phyloP scores from a whole-genome alignment of 1,140 invertebrate genomes.

The Triops cancriformis region DNA sequence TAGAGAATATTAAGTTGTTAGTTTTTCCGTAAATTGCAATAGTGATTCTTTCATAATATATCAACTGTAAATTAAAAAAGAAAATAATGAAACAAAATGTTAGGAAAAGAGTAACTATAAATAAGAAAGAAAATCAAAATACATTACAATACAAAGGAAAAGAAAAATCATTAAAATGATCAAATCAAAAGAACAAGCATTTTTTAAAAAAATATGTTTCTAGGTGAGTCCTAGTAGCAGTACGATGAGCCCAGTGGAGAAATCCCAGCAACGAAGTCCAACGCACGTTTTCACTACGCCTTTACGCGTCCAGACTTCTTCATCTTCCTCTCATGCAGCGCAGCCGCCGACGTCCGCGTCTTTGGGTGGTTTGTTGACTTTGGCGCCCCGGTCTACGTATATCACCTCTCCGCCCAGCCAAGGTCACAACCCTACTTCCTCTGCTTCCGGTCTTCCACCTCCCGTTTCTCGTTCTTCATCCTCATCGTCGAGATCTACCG shows the following conservation, averaged over 20 bases:
- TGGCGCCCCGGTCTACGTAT: neutral
- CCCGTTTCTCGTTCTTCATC: slow-evolving; percentile 27
- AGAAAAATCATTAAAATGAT: neutral
- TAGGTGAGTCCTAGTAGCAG: slow-evolving; percentile 23
- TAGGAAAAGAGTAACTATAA: no score
- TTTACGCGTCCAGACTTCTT: slow-evolving; percentile 16
- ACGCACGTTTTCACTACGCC: slow-evolving; percentile 17
- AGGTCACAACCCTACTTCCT: slow-evolving; percentile 21
- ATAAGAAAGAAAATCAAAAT: no score
- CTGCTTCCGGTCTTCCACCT: slow-evolving; percentile 20
- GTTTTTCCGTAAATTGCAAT: no score
- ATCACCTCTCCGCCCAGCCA: slow-evolving; percentile 24
- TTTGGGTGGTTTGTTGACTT: neutral
- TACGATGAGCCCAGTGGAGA: slow-evolving; percentile 17
- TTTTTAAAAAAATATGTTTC: neutral
- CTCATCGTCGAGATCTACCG: slow-evolving; percentile 13
- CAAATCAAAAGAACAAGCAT: neutral
- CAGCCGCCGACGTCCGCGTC: neutral
- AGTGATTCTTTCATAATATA: no score
- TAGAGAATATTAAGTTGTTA: no score
- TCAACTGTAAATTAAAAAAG: no score
- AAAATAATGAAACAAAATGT: no score
- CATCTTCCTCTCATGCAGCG: neutral
- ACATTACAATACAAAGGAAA: no score
- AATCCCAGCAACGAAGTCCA: slow-evolving; percentile 17